Evolutionary conservation across 2,888 invertebrate species (phyloP).

Genomic region (Agrochola litura): DNA sequence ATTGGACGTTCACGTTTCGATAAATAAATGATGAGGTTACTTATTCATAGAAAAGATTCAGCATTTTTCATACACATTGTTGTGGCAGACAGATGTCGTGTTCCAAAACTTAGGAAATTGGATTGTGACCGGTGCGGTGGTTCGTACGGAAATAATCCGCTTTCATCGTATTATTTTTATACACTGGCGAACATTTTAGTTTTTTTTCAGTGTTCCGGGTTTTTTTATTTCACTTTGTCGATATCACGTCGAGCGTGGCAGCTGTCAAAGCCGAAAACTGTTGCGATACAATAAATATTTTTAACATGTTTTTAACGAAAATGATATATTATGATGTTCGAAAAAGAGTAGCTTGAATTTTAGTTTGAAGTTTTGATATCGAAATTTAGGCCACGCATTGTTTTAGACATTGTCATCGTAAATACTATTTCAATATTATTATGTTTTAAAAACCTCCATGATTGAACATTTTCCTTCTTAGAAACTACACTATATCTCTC

Average conservation of each 20-base stretch:
- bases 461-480: neutral
- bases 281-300: conserved; percentile 19
- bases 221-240: conserved; percentile 44
- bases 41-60: conserved; percentile 51
- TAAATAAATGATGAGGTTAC: conserved; percentile 35
- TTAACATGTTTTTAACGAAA: neutral
- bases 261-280: conserved; percentile 42
- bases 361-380: neutral
- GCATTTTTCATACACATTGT: conserved; percentile 53
- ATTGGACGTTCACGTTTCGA: conserved; percentile 17
- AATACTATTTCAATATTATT: neutral
- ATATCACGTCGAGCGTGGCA: conserved; percentile 24
- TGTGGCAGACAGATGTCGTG: conserved; percentile 49
- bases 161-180: conserved; percentile 54
- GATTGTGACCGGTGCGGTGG: conserved; percentile 49
- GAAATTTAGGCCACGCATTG: neutral
- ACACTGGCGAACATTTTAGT: conserved; percentile 28
- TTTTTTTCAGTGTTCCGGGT: conserved; percentile 26
- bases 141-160: conserved; percentile 56
- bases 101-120: conserved; percentile 59
- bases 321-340: conserved; percentile 24
- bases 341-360: neutral
- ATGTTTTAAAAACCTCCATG: neutral
- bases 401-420: neutral
- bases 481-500: neutral